Base-by-base conservation (phyloP, 64 coral and sea anemone species). In the Pachyseris speciosa region DNA sequence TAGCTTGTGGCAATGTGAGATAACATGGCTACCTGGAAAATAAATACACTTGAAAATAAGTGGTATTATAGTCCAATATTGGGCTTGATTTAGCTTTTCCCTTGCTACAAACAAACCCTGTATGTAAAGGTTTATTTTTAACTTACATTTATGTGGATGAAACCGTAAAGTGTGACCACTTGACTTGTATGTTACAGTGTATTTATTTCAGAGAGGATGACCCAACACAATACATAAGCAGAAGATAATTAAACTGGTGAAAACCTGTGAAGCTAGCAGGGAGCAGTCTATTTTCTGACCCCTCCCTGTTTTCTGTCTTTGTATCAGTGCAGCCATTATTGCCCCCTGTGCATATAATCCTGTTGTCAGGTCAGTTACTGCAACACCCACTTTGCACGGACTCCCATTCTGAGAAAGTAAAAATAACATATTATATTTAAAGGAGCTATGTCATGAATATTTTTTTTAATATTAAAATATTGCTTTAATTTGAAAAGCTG, bases 231-330 rank as follows among this genome's bases (percentile, higher is more conserved):
- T n/a, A n/a, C n/a, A n/a, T n/a, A n/a, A n/a, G n/a, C n/a, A n/a
- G n/a, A 15, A 15, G 7, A 67, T 67, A 4, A 67, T 24, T 25
- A 20, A 6, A 40, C 30, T 8, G 8, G 2, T 25, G 9, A n/a
- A 36, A 16, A 98, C 95, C 81, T 98, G 95, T 16, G 95, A 90
- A 43, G 95, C 79, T 45, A 98, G 47, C 19, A 98, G 71, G 49
- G 95, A 98, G 64, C 95, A 98, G 26, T 98, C 91, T 40, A 98
- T 94, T 64, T 98, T 98, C 57, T 94, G 86, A 55, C 95, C 95
- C 64, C 13, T 36, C 10, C 91, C 91, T 28, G 95, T 98, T 78
- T 69, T 98, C 37, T 98, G 80, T 75, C 86, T 90, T 30, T 94
- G 53, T 29, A 98, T 85, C 19, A 98, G 85, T 51, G 95, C 91